Conservation (phyloP, 2,888 invertebrate species). For the Therioaphis trifolii region DNA sequence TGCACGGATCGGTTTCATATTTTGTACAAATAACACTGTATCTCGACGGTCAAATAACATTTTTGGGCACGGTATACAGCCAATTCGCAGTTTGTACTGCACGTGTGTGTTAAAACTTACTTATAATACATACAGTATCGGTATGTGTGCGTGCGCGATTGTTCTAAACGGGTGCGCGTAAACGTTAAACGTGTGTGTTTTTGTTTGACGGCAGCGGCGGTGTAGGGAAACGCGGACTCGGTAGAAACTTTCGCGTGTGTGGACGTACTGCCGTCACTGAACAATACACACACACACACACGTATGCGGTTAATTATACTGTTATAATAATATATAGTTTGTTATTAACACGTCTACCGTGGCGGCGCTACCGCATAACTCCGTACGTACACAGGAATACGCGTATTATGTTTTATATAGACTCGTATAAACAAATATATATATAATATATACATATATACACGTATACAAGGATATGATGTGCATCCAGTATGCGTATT, state of each 20-base stretch:
- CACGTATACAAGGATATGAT: too few relatives aligned
- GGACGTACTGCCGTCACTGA: not conserved
- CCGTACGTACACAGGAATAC: not conserved
- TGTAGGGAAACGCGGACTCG: not conserved
- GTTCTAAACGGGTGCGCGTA: not conserved
- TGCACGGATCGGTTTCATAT: too few relatives aligned
- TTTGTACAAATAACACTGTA: too few relatives aligned
- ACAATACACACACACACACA: too few relatives aligned
- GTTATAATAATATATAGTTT: not conserved
- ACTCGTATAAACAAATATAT: too few relatives aligned
- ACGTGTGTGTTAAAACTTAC: too few relatives aligned
- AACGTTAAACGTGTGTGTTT: not conserved
- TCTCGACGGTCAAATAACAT: too few relatives aligned
- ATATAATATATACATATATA: too few relatives aligned
- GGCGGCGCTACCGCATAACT: not conserved
- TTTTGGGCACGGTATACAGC: too few relatives aligned
- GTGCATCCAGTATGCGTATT: too few relatives aligned
- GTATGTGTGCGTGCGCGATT: not conserved
- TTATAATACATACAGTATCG: not conserved
- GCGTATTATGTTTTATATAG: not conserved
- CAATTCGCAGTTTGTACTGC: too few relatives aligned
- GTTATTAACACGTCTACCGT: conserved; percentile 6
- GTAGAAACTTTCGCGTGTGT: not conserved
- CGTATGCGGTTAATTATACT: not conserved
- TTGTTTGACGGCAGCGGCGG: not conserved